phyloP scores from a whole-genome alignment of 2,888 invertebrate species.

The Tipula unca region DNA sequence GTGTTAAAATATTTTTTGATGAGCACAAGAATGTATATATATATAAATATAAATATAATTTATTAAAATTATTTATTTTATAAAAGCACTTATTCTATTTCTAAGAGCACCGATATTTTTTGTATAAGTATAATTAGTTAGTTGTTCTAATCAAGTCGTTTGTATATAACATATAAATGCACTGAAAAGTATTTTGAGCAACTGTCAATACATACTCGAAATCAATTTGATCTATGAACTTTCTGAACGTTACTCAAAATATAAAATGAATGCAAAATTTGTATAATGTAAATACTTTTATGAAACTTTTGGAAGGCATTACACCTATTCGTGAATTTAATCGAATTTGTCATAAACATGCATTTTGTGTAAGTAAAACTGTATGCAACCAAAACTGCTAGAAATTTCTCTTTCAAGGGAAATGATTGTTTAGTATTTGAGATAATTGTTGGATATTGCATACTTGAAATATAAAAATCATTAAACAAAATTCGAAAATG shows the following conservation, averaged over 20 bases:
- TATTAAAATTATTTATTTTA: not conserved
- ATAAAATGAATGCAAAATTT: not conserved
- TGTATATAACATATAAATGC: no score
- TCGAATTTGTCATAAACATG: no score
- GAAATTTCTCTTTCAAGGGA: no score
- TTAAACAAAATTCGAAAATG: no score
- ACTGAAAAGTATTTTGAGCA: not conserved
- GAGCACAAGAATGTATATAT: not conserved
- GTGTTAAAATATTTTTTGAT: not conserved
- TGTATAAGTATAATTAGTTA: not conserved
- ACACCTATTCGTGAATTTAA: no score
- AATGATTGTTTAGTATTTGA: no score
- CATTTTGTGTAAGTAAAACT: no score
- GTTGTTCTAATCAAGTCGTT: not conserved
- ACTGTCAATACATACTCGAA: not conserved
- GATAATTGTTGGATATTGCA: no score
- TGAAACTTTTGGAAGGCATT: not conserved
- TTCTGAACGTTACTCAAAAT: not conserved
- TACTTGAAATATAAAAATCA: no score
- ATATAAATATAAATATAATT: no score
- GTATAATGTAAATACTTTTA: not conserved
- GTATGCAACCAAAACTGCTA: no score
- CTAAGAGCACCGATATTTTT: constrained; percentile 1
- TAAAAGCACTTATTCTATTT: not conserved
- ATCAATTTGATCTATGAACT: no score